Evolutionary conservation across 2,888 invertebrate species (phyloP), one percentile per base, ranked within the genome.

Genomic region (Diarsia dahlii): DNA sequence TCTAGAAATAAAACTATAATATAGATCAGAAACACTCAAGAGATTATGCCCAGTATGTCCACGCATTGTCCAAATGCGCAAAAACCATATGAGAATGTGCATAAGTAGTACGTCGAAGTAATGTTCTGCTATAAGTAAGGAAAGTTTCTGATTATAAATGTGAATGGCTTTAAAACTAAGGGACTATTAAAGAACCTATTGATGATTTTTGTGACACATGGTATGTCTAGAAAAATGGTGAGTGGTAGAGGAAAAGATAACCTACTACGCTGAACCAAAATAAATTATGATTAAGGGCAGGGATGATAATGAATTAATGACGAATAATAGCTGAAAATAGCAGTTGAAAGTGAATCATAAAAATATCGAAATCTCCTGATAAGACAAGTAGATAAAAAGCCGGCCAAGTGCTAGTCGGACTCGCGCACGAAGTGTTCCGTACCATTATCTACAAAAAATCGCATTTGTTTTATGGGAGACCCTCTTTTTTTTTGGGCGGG

Each of bases 321-420:
- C 48, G 52, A 63, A 76, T 63, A 63, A 76, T 63, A 28, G 8
- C 39, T 23, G 34, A 15, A 66, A 76, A 74, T 45, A 45, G 6
- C 12, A 60, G 50, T 4, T 10, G 9, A 66, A 52, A 66, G 12
- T 66, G n/a, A 80, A 48, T 62, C 46, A 50, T n/a, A 48, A 39
- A 12, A 48, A 56, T 34, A 66, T 62, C 60, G 4, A 78, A 71
- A 56, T 12, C 1, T 20, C 15, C 15, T 18, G 13, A 68, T 68
- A 20, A 52, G 62, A 67, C 56, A 70, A 45, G 52, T 2, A 60
- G 62, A 54, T 58, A 67, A 48, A n/a, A 52, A 68, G 28, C 56
- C 28, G 28, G 28, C 28, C 28, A 28, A 28, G 28, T 28, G 28
- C 28, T 28, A 28, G 28, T 28, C 28, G 28, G 28, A 28, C 28